Conservation (phyloP, 2,888 invertebrate species). For the Candidula unifasciata region DNA sequence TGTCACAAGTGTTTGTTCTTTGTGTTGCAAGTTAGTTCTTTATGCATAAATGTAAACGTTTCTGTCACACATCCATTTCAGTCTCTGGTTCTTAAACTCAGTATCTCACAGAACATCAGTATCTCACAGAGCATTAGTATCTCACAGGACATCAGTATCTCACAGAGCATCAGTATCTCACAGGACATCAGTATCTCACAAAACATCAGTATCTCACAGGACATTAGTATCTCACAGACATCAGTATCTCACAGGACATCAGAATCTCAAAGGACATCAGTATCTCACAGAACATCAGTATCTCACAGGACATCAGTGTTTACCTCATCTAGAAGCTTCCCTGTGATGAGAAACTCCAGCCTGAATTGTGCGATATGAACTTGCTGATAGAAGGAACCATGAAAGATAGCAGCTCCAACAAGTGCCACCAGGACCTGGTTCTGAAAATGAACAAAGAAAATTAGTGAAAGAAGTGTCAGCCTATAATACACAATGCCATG, state of each 20-base stretch:
- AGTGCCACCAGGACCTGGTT: constrained; percentile 73
- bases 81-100: neutral
- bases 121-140: too few species aligned
- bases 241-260: neutral
- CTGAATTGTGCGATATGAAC: constrained; percentile 67
- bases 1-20: too few species aligned
- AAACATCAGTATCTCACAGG: too few species aligned
- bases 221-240: neutral
- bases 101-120: neutral
- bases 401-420: constrained; percentile 71
- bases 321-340: constrained; percentile 67
- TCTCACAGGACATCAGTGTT: neutral
- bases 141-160: neutral
- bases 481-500: too few species aligned
- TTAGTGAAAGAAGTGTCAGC: too few species aligned
- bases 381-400: constrained; percentile 69
- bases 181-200: neutral
- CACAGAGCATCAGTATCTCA: too few species aligned
- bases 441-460: constrained; percentile 56
- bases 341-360: constrained; percentile 71
- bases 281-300: neutral
- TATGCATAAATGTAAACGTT: too few species aligned
- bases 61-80: neutral
- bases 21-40: too few species aligned
- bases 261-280: neutral